phyloP scores from a whole-genome alignment of 2,113 vertebrate species.

The Acanthochromis polyacanthus region DNA sequence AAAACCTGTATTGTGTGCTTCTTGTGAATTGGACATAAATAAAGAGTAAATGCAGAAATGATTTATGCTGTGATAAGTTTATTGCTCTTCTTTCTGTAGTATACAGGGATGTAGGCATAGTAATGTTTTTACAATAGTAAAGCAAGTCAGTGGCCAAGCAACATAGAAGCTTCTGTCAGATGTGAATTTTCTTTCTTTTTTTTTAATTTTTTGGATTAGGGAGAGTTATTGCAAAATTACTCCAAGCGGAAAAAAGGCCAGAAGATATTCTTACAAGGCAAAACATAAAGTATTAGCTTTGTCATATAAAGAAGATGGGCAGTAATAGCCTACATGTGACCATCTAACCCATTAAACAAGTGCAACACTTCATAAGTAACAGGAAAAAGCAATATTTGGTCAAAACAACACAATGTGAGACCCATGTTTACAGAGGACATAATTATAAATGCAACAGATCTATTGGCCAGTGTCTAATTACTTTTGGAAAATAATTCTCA shows the following conservation, averaged over 20 bases:
- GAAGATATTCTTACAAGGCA: conserved; percentile 33
- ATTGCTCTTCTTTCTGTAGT: conserved; percentile 77
- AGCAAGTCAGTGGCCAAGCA: conserved; percentile 83
- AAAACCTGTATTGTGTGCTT: conserved; percentile 87
- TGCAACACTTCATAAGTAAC: conserved; percentile 52
- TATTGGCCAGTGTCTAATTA: background rate
- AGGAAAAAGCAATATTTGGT: conserved; percentile 34
- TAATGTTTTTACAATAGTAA: conserved; percentile 72
- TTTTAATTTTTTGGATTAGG: background rate
- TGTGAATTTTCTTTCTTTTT: conserved; percentile 33
- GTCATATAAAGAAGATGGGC: conserved; percentile 21
- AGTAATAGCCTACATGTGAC: conserved; percentile 16
- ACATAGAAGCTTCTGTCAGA: conserved; percentile 82
- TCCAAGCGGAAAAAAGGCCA: conserved; percentile 27
- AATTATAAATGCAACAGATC: background rate
- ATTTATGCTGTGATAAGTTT: conserved; percentile 78
- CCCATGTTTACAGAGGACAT: conserved; percentile 1
- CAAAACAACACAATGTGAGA: conserved; percentile 40
- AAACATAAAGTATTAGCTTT: conserved; percentile 21
- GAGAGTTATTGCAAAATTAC: conserved; percentile 24
- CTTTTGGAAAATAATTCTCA: background rate
- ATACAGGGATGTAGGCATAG: conserved; percentile 79
- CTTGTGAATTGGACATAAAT: conserved; percentile 39
- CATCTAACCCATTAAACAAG: conserved; percentile 44
- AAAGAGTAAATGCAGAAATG: conserved; percentile 22